These are phyloP conservation scores for Phyllopteryx taeniolatus DNA, from an alignment of 2,113 vertebrate species.

Conservation along the genomic window DNA sequence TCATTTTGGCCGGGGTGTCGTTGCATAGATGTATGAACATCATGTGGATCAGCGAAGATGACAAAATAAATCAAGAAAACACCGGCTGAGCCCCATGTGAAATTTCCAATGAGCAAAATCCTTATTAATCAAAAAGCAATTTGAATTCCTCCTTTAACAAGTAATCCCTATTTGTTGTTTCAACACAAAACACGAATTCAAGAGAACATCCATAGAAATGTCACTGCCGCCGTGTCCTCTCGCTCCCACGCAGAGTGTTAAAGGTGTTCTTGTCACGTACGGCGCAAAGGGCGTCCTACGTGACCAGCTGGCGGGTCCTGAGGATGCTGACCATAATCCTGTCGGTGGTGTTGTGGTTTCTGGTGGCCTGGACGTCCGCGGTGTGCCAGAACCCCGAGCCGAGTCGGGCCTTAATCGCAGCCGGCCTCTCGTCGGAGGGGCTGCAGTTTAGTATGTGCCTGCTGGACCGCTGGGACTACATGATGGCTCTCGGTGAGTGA, in stretches of 20 bases:
- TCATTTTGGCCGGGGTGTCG: neutral
- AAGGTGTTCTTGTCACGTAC: slow-evolving; percentile 97
- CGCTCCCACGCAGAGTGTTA: slow-evolving; percentile 79
- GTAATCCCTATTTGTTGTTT: neutral
- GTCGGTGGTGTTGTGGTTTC: slow-evolving; percentile 91
- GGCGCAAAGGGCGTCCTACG: slow-evolving; percentile 92
- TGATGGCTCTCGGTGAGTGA: slow-evolving; percentile 96
- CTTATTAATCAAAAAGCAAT: neutral
- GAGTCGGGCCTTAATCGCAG: slow-evolving; percentile 80
- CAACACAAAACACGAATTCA: neutral
- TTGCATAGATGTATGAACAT: neutral
- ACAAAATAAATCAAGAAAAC: neutral
- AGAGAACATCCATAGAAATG: neutral
- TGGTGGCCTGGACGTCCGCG: slow-evolving; percentile 91
- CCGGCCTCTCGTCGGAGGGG: slow-evolving; percentile 86
- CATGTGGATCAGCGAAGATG: neutral
- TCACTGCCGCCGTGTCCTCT: neutral
- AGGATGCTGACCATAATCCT: slow-evolving; percentile 88
- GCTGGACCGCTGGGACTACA: slow-evolving; percentile 97
- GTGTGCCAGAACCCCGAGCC: slow-evolving; percentile 86
- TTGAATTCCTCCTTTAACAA: neutral
- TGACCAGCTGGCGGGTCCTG: slow-evolving; percentile 94
- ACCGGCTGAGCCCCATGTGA: neutral
- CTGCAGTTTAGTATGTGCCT: slow-evolving; percentile 95
- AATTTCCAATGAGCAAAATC: slow-evolving; percentile 4